Percentiles rank a stretch among this genome's conserved stretches.
Conservation (phyloP, 1,140 invertebrate species). For the Drosophila asahinai region DNA sequence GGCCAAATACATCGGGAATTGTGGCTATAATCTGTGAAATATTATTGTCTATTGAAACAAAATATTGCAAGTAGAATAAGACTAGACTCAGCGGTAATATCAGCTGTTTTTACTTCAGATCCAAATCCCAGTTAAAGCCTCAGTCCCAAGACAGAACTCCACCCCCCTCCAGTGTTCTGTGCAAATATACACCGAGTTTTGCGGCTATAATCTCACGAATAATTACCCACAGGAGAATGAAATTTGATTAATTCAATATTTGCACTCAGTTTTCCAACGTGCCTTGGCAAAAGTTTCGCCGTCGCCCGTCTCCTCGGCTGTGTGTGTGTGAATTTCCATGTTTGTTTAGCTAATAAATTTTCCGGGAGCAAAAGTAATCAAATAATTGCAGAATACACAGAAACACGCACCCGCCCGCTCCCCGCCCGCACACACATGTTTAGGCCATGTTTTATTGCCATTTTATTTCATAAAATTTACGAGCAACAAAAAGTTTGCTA, state of each 20-base stretch:
- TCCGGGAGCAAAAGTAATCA: conserved; percentile 75
- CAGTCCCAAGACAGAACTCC: not conserved
- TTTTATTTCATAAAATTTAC: conserved; percentile 82
- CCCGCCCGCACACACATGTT: conserved; percentile 19
- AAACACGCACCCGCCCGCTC: conserved; percentile 9
- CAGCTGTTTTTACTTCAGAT: not conserved
- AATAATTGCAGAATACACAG: conserved; percentile 78
- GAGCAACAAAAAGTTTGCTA: conserved; percentile 74
- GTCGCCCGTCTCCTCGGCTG: not conserved
- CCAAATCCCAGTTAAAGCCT: too few relatives aligned
- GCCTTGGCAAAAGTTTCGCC: conserved; percentile 43
- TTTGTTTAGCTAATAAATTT: conserved; percentile 81
- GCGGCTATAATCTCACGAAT: conserved; percentile 60
- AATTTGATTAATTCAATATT: conserved; percentile 82
- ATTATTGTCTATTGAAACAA: not conserved
- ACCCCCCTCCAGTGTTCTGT: not conserved
- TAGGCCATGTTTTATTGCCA: conserved; percentile 78
- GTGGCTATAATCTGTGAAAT: conserved; percentile 21
- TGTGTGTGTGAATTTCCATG: conserved; percentile 57
- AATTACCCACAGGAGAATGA: conserved; percentile 66
- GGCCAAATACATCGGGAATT: conserved; percentile 10
- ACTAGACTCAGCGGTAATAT: not conserved
- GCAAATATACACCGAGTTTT: conserved; percentile 43
- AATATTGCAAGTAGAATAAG: too few relatives aligned
- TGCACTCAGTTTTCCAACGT: conserved; percentile 40